Percentiles rank a stretch among this genome's conserved stretches.
Conservation (phyloP, 2,113 vertebrate species). For the Octodon degus region DNA sequence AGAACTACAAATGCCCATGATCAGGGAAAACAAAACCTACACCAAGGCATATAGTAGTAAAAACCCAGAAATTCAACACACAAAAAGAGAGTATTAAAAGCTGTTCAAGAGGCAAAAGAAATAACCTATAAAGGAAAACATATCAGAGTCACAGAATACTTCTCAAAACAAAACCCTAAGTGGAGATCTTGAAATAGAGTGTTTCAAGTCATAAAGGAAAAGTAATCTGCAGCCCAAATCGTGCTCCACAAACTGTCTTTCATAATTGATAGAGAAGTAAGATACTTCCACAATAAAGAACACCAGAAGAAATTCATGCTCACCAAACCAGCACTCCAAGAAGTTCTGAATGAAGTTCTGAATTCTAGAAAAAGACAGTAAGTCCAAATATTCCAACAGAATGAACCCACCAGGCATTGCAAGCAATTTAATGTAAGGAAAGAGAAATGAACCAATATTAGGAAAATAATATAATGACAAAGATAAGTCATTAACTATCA, state of each 20-base stretch:
- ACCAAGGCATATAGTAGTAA: background rate
- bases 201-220: background rate
- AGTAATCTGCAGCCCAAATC: background rate
- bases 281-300: background rate
- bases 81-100: background rate
- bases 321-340: background rate
- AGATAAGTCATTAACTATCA: background rate
- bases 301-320: background rate
- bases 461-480: background rate
- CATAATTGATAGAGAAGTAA: background rate
- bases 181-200: background rate
- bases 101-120: background rate
- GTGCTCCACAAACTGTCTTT: background rate
- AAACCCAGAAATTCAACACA: background rate
- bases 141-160: background rate
- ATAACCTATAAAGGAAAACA: background rate
- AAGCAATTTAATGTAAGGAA: background rate
- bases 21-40: background rate
- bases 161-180: background rate
- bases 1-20: background rate
- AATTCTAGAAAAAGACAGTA: background rate
- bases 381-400: background rate
- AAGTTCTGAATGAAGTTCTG: background rate
- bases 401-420: background rate
- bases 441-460: background rate